A percentile compares a stretch with the other conserved stretches of the same genome.
Evolutionary conservation across 2,113 vertebrate species (phyloP).

Genomic region (Siphamia tubifer): DNA sequence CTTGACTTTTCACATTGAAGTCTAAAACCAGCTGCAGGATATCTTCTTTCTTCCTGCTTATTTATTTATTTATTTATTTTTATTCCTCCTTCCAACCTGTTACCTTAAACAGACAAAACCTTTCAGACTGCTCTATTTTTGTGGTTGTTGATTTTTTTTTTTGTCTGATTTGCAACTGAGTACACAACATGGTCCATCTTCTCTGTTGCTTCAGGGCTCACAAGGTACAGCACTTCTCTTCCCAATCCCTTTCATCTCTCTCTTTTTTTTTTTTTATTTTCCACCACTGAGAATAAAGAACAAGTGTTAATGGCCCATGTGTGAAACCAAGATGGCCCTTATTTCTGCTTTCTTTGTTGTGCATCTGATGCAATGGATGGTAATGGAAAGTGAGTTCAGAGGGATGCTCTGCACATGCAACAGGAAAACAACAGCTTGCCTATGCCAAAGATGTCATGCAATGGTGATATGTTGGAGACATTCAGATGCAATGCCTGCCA

Average conservation of each 20-base stretch:
- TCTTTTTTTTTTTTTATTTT: conserved; percentile 10
- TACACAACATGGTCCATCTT: conserved; percentile 30
- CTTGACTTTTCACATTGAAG: conserved; percentile 29
- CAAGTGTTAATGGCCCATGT: conserved; percentile 40
- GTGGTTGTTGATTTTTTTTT: background rate
- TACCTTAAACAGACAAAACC: conserved; percentile 3
- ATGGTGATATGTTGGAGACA: conserved; percentile 2
- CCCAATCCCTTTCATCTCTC: conserved; percentile 22
- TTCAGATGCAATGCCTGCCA: background rate
- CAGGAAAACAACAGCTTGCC: conserved; percentile 27
- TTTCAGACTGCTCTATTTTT: background rate
- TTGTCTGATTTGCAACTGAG: conserved; percentile 10
- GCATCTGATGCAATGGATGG: conserved; percentile 64
- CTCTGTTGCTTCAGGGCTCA: conserved; percentile 26
- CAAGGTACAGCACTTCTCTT: conserved; percentile 12
- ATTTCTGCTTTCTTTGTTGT: conserved; percentile 33
- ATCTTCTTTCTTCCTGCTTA: background rate
- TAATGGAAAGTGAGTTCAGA: conserved; percentile 35
- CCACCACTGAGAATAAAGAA: conserved; percentile 5
- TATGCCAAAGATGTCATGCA: background rate
- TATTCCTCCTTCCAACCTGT: background rate
- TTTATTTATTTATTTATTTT: too few relatives aligned
- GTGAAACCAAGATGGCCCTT: conserved; percentile 22
- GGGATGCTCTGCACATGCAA: conserved; percentile 4
- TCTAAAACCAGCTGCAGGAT: conserved; percentile 25